Evolutionary conservation across 2,113 vertebrate species (phyloP).

Genomic region (Podocnemis expansa): DNA sequence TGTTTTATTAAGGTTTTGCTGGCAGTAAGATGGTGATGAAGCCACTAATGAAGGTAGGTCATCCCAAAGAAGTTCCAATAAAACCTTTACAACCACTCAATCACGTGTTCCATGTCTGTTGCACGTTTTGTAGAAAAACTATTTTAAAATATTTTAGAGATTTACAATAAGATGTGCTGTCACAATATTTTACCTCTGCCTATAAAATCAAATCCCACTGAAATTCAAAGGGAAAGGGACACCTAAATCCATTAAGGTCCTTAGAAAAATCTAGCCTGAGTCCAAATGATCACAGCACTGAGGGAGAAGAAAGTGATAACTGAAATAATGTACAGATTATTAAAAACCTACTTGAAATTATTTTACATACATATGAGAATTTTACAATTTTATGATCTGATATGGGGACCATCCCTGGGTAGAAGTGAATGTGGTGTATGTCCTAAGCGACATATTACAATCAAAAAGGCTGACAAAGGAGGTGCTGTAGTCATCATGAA

Average conservation of each 20-base stretch:
- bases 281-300: neutral
- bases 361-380: neutral
- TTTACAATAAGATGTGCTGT: neutral
- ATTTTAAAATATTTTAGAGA: neutral
- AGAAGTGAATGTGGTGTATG: too few relatives aligned
- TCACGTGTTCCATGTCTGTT: neutral
- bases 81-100: neutral
- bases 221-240: neutral
- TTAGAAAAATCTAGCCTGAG: neutral
- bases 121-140: neutral
- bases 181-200: neutral
- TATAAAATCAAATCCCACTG: neutral
- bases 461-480: too few relatives aligned
- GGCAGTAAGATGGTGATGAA: neutral
- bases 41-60: neutral
- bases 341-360: neutral
- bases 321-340: neutral
- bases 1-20: neutral
- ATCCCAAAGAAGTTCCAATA: neutral
- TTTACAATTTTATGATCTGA: neutral
- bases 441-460: too few relatives aligned
- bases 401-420: neutral
- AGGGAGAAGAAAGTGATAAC: neutral
- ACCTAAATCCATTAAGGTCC: neutral
- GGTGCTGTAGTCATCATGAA: too few relatives aligned